Evolutionary conservation across 30 jellyfish, hydroid and myxozoan genomes (phyloP).

Genomic region (Clytia hemisphaerica): DNA sequence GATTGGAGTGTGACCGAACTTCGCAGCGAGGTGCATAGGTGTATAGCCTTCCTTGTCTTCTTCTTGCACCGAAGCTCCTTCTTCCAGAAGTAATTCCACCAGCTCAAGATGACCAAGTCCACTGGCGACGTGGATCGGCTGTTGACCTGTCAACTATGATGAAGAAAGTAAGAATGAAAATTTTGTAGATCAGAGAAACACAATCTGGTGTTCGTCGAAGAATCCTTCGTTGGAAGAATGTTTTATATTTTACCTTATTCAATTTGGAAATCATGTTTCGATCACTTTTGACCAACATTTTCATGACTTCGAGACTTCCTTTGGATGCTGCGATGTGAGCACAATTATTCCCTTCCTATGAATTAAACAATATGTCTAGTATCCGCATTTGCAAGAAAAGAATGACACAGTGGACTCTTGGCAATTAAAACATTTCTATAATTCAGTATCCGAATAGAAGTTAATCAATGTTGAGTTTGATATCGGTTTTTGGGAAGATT

Average conservation of each 20-base stretch:
- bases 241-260: conserved; percentile 82
- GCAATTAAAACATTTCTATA: too few species aligned
- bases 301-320: conserved; percentile 85
- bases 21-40: conserved; percentile 88
- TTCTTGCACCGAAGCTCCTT: conserved; percentile 73
- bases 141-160: conserved; percentile 48
- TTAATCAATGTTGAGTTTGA: too few species aligned
- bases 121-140: conserved; percentile 93
- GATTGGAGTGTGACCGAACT: conserved; percentile 63
- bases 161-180: background rate
- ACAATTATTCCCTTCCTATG: conserved; percentile 81
- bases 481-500: too few species aligned
- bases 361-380: background rate
- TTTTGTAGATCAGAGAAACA: background rate
- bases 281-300: conserved; percentile 64
- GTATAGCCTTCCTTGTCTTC: conserved; percentile 97
- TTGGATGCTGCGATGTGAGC: conserved; percentile 89
- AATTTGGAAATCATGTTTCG: conserved; percentile 46
- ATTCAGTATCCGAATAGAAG: too few species aligned
- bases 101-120: conserved; percentile 76
- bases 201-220: too few species aligned
- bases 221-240: too few species aligned
- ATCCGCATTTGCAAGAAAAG: too few species aligned
- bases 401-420: too few species aligned
- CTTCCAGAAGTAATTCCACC: conserved; percentile 50